Evolutionary conservation across 37 sponge, comb jelly and placozoan species (phyloP), one percentile per base, ranked within the genome.

Genomic region (Cladorhizidae sp.): DNA sequence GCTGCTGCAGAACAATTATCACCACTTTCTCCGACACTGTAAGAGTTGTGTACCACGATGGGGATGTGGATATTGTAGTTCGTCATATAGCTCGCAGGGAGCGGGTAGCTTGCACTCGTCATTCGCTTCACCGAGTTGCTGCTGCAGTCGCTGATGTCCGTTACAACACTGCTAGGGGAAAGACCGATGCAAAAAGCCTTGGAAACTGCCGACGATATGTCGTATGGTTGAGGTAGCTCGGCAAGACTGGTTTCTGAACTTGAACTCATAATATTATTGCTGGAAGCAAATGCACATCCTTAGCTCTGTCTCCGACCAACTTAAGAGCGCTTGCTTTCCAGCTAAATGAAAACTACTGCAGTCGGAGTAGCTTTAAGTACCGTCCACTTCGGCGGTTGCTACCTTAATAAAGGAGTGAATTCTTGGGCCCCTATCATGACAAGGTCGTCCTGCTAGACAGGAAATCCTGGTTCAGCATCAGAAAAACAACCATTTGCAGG

Each of bases 151-250:
- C 62, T 8, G n/a, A 11, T 8, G n/a, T 8, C 21, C 25, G 25
- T 61, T 22, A n/a, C 22, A 6, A 26, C 62, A 6, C 62, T 22
- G 17, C 75, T 40, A 8, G 67, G 32, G 31, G 83, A n/a, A n/a
- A n/a, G 73, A 26, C 70, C 79, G 39, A 86, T 39, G 56, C 80
- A 61, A 11, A 86, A 68, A 1, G 87, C 87, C 14, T 63, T 81
- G 32, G 57, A 73, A 35, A 86, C 87, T 17, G 80, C 87, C 12
- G 69, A 40, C 0, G 87, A 79, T 40, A 86, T 86, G 55, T 79
- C 87, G 33, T 65, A 80, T 3, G 87, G 87, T 9, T 26, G 65
- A 12, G 87, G 87, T 17, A 86, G 67, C 51, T 80, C 80, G 3
- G 21, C 43, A 23, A 71, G 57, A 50, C 73, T 78, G 32, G 57